These are phyloP conservation scores for Stomatorhinus walkeri DNA, from an alignment of 2,797 vertebrate species.

Conservation along the genomic window DNA sequence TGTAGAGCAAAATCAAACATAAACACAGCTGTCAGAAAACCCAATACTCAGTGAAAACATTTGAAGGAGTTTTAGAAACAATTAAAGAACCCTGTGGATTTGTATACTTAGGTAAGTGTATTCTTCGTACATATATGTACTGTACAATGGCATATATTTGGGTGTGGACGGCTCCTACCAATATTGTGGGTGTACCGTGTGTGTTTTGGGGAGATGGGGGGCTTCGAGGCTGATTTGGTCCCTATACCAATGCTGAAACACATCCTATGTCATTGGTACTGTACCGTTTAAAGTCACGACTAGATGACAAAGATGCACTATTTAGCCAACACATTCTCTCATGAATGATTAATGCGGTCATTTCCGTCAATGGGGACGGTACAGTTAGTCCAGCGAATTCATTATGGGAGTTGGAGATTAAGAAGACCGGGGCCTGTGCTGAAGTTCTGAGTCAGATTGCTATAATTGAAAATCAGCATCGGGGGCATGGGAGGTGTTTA, in stretches of 20 bases:
- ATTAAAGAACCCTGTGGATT: not conserved
- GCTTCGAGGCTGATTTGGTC: not conserved
- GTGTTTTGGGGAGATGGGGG: not conserved
- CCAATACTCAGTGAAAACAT: not conserved
- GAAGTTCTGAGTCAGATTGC: not conserved
- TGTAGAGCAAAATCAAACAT: not conserved
- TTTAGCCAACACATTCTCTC: not conserved
- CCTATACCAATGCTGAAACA: not conserved
- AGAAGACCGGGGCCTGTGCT: not conserved
- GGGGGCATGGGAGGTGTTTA: not conserved
- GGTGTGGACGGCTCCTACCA: not conserved
- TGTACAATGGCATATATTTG: not conserved
- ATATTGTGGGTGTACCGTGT: not conserved
- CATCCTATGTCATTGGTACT: not conserved
- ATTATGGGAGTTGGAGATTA: not conserved
- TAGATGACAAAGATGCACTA: not conserved
- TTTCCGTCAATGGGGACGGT: not conserved
- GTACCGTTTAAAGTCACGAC: not conserved
- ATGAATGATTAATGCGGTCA: not conserved
- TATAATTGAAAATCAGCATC: not conserved
- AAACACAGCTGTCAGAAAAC: not conserved
- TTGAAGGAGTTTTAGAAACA: not conserved
- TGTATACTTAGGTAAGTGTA: not conserved
- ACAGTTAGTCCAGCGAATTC: not conserved
- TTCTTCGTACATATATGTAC: not conserved